Evolutionary conservation across 2,888 invertebrate genomes (phyloP).

Genomic region (Trachelus troglodyta): DNA sequence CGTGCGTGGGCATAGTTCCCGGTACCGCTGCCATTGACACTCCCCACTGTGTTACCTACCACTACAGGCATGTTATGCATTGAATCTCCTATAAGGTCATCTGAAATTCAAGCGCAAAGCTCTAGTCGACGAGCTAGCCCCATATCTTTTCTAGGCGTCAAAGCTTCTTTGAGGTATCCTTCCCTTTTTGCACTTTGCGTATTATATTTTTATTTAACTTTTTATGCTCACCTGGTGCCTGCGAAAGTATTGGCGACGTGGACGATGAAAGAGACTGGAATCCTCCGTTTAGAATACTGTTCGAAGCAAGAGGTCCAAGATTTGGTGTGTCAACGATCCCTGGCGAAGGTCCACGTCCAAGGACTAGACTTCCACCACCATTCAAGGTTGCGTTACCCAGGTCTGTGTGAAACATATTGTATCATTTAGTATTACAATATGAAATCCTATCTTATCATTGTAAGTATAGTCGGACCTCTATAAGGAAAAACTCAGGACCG

Average conservation of each 20-base stretch:
- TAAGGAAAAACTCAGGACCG: no score
- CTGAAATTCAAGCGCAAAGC: constrained; percentile 34
- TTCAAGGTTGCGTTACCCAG: constrained; percentile 66
- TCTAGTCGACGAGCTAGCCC: background rate
- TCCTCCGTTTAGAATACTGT: constrained; percentile 68
- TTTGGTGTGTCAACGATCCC: constrained; percentile 69
- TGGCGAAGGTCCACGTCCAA: constrained; percentile 73
- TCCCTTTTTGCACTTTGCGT: no score
- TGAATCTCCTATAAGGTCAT: constrained; percentile 61
- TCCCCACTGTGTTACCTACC: constrained; percentile 53
- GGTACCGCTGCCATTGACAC: constrained; percentile 49
- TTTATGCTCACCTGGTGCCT: constrained; percentile 50
- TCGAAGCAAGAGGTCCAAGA: constrained; percentile 53
- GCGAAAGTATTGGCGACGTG: constrained; percentile 73
- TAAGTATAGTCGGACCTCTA: no score
- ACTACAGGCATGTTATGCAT: constrained; percentile 60
- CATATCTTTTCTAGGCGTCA: background rate
- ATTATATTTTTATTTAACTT: constrained; percentile 1
- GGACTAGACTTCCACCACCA: constrained; percentile 67
- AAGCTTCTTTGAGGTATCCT: background rate
- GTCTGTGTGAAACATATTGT: constrained; percentile 50
- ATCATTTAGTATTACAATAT: no score
- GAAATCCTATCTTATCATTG: no score
- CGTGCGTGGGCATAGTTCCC: constrained; percentile 57
- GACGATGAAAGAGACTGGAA: constrained; percentile 70